These are phyloP conservation scores for Alouatta palliata DNA, from an alignment of 2,113 vertebrate species.

Conservation along the genomic window DNA sequence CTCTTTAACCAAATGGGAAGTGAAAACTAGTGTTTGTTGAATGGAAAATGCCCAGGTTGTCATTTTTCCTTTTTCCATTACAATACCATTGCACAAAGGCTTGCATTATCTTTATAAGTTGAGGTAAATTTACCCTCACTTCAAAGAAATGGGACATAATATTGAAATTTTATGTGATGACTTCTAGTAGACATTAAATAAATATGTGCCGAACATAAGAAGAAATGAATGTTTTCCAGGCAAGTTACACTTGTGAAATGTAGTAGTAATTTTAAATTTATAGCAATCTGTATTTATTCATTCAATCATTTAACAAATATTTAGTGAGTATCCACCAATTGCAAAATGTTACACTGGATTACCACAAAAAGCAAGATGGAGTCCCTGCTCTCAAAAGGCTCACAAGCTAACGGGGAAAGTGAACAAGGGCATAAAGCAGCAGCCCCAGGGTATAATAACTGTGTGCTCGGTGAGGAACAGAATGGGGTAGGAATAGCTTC, in stretches of 20 bases:
- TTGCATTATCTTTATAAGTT: background rate
- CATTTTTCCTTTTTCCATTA: background rate
- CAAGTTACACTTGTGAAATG: background rate
- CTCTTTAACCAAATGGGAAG: background rate
- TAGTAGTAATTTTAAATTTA: background rate
- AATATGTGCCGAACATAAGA: background rate
- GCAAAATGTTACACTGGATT: background rate
- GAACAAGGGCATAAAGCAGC: background rate
- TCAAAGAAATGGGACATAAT: background rate
- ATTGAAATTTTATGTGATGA: background rate
- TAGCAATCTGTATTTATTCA: background rate
- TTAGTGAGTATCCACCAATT: background rate
- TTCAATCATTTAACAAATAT: background rate
- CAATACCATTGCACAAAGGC: background rate
- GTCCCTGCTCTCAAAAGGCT: background rate
- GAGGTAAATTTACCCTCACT: background rate
- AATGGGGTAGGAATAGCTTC: background rate
- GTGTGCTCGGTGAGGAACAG: background rate
- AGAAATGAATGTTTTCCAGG: background rate
- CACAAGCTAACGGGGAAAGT: background rate
- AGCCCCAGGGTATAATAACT: background rate
- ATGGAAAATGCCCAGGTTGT: background rate
- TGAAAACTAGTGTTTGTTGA: background rate
- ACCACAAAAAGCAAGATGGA: background rate
- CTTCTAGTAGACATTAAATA: background rate